Percentiles rank a stretch among this genome's conserved stretches.
Evolutionary conservation across 1,140 invertebrate genomes (phyloP).

Genomic region (Pseudomyrmex flavicornis): DNA sequence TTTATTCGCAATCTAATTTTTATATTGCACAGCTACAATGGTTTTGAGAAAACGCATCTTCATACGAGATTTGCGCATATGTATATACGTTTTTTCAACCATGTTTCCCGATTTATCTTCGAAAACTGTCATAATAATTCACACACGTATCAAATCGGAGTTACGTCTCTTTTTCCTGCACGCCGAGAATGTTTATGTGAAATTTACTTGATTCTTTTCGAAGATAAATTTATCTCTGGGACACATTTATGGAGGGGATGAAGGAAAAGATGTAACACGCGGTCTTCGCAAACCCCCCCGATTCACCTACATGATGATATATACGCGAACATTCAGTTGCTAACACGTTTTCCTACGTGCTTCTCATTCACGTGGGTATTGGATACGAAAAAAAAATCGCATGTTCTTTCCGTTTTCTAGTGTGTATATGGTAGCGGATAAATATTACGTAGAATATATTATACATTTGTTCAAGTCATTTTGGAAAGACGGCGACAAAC

Average conservation of each 20-base stretch:
- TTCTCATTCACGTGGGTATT: neutral
- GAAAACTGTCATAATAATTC: neutral
- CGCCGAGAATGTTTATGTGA: neutral
- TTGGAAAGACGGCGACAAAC: too few relatives aligned
- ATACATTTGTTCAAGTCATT: too few relatives aligned
- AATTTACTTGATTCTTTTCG: neutral
- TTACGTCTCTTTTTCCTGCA: neutral
- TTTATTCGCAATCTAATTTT: too few relatives aligned
- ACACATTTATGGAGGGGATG: neutral
- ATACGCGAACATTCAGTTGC: constrained; percentile 23
- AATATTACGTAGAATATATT: too few relatives aligned
- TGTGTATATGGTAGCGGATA: too few relatives aligned
- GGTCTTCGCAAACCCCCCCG: constrained; percentile 6
- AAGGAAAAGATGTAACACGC: constrained; percentile 25
- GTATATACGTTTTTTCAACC: neutral
- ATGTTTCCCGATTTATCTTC: too few relatives aligned
- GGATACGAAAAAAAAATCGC: too few relatives aligned
- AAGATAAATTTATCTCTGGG: constrained; percentile 14
- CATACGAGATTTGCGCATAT: too few relatives aligned
- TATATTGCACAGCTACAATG: too few relatives aligned
- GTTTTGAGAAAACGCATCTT: too few relatives aligned
- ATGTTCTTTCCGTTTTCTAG: too few relatives aligned
- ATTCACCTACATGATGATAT: constrained; percentile 1
- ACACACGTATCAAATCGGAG: neutral
- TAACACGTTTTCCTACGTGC: constrained; percentile 28